These are phyloP conservation scores for Protomyctophum bolini DNA, from an alignment of 2,113 vertebrate species.

Conservation along the genomic window DNA sequence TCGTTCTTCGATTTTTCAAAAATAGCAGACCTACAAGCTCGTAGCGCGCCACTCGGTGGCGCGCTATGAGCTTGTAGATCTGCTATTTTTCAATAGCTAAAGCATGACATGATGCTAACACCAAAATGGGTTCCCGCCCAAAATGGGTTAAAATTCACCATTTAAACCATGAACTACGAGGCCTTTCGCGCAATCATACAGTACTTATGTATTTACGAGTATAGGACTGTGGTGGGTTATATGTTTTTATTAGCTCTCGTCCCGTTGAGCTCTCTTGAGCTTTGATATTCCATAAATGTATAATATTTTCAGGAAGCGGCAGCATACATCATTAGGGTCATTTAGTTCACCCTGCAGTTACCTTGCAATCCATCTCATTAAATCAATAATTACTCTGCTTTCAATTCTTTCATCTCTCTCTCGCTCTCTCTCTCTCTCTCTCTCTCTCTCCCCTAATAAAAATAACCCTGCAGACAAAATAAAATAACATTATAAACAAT, in stretches of 20 bases:
- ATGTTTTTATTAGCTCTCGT: slow-evolving; percentile 21
- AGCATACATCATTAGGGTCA: slow-evolving; percentile 26
- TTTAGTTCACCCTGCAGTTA: slow-evolving; percentile 30
- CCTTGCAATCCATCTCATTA: slow-evolving; percentile 50
- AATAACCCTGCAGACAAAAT: too few relatives aligned
- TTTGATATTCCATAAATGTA: slow-evolving; percentile 25
- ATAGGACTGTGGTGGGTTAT: slow-evolving; percentile 8
- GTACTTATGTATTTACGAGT: background rate
- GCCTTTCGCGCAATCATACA: too few relatives aligned
- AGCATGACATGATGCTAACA: too few relatives aligned
- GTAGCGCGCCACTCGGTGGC: too few relatives aligned
- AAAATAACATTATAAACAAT: too few relatives aligned
- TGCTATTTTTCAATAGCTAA: too few relatives aligned
- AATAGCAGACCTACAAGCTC: too few relatives aligned
- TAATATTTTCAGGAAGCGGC: background rate
- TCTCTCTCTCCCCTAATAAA: too few relatives aligned
- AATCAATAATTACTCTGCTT: slow-evolving; percentile 36
- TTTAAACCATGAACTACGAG: background rate
- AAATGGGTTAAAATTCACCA: background rate
- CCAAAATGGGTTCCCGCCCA: too few relatives aligned
- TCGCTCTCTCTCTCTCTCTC: too few relatives aligned
- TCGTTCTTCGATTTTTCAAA: too few relatives aligned
- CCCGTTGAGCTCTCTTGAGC: background rate
- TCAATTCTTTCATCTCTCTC: slow-evolving; percentile 22
- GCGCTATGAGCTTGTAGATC: too few relatives aligned